These are phyloP conservation scores for Sanderia malayensis DNA, from an alignment of 30 jellyfish, hydroid and myxozoan genomes.

Conservation along the genomic window DNA sequence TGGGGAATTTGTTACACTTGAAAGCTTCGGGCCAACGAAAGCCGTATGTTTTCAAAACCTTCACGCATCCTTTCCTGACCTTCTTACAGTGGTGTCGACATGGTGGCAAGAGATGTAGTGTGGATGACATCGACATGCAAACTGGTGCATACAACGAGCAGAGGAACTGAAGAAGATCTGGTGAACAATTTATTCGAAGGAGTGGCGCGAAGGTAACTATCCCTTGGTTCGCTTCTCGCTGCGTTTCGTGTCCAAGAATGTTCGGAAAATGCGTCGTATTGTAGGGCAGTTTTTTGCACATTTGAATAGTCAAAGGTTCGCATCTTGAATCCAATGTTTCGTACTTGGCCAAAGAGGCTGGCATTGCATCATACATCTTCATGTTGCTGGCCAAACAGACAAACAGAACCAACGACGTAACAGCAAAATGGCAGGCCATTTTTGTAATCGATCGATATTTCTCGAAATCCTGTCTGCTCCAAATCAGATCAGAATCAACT, in stretches of 20 bases:
- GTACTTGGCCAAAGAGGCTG: not conserved
- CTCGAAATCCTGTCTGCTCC: too few relatives aligned
- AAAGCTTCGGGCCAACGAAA: constrained; percentile 76
- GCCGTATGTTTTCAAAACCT: constrained; percentile 62
- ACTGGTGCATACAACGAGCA: constrained; percentile 92
- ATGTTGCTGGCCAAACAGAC: too few relatives aligned
- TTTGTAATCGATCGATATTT: too few relatives aligned
- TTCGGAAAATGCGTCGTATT: constrained; percentile 83
- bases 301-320: constrained; percentile 61
- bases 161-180: constrained; percentile 58
- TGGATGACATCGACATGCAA: constrained; percentile 52
- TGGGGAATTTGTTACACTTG: constrained; percentile 73
- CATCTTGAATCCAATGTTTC: constrained; percentile 64
- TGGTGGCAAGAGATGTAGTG: constrained; percentile 51
- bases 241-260: constrained; percentile 69
- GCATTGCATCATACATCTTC: not conserved
- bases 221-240: constrained; percentile 65
- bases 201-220: constrained; percentile 57
- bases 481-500: too few relatives aligned
- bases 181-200: constrained; percentile 56
- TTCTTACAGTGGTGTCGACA: constrained; percentile 84
- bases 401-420: not conserved
- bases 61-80: constrained; percentile 59
- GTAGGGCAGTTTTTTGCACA: constrained; percentile 81
- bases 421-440: not conserved